Conservation (phyloP, 1,140 invertebrate species). For the Cardiocondyla obscurior region DNA sequence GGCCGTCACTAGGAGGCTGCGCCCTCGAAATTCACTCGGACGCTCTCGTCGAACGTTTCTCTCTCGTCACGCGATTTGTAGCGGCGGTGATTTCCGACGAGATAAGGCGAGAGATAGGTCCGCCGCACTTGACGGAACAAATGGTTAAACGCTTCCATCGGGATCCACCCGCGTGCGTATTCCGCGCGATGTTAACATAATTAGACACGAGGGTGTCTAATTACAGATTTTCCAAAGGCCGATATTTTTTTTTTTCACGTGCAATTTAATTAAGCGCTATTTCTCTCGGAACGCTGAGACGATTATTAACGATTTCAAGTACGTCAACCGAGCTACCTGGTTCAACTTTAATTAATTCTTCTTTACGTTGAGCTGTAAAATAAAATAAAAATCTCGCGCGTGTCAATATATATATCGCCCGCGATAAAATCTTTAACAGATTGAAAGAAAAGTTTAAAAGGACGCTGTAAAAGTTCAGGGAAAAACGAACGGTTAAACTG, state of each 20-base stretch:
- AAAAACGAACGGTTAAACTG: constrained; percentile 54
- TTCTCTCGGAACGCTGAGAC: no score
- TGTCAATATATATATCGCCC: neutral
- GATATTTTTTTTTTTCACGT: neutral
- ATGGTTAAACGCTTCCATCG: constrained; percentile 29
- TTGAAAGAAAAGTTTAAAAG: constrained; percentile 67
- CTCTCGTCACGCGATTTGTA: constrained; percentile 67
- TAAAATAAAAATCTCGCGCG: no score
- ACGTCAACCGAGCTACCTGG: neutral
- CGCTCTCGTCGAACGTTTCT: constrained; percentile 62
- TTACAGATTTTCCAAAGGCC: neutral
- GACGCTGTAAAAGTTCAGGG: constrained; percentile 42
- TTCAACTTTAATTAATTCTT: neutral
- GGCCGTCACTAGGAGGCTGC: constrained; percentile 32
- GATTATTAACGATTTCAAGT: neutral
- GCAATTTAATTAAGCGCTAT: neutral
- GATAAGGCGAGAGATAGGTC: constrained; percentile 33
- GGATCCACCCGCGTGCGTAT: neutral
- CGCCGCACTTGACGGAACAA: constrained; percentile 43
- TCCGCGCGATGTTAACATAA: neutral
- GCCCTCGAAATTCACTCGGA: constrained; percentile 62
- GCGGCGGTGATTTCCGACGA: constrained; percentile 45
- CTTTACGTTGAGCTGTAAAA: neutral
- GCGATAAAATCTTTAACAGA: constrained; percentile 8
- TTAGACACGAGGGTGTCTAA: neutral